A percentile compares a stretch with the other conserved stretches of the same genome.
Evolutionary conservation across 2,113 vertebrate species (phyloP).

Genomic region (Oxygymnocypris stewartii): DNA sequence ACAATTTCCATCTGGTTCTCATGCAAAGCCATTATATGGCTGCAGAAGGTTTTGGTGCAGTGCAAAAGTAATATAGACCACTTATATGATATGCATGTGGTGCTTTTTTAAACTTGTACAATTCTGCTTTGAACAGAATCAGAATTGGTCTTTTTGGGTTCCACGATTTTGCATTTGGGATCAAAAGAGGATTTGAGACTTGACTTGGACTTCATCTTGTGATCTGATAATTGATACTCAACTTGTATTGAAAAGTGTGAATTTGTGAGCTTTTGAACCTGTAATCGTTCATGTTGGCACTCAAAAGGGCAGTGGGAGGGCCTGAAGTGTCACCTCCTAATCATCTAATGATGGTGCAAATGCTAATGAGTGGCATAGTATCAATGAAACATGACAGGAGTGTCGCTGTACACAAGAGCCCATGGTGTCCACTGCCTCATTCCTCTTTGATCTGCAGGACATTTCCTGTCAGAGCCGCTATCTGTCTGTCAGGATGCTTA

Average conservation of each 20-base stretch:
- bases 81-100: too few relatives aligned
- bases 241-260: not conserved
- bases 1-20: too few relatives aligned
- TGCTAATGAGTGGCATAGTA: conserved; percentile 54
- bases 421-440: conserved; percentile 17
- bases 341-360: conserved; percentile 62
- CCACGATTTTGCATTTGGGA: not conserved
- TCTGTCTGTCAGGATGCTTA: conserved; percentile 19
- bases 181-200: not conserved
- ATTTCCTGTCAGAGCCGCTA: conserved; percentile 21
- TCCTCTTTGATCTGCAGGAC: conserved; percentile 2
- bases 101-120: too few relatives aligned
- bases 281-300: conserved; percentile 50
- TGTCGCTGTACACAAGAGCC: conserved; percentile 55
- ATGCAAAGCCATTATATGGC: too few relatives aligned
- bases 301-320: conserved; percentile 60
- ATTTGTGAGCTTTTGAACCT: not conserved
- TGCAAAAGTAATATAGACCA: too few relatives aligned
- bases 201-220: not conserved
- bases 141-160: too few relatives aligned
- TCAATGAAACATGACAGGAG: conserved; percentile 66
- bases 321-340: conserved; percentile 50
- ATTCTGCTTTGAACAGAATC: too few relatives aligned
- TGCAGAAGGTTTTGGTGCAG: too few relatives aligned
- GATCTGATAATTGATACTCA: too few relatives aligned